These are phyloP conservation scores for Astreopora myriophthalma DNA, from an alignment of 64 coral and sea anemone genomes.

Conservation along the genomic window DNA sequence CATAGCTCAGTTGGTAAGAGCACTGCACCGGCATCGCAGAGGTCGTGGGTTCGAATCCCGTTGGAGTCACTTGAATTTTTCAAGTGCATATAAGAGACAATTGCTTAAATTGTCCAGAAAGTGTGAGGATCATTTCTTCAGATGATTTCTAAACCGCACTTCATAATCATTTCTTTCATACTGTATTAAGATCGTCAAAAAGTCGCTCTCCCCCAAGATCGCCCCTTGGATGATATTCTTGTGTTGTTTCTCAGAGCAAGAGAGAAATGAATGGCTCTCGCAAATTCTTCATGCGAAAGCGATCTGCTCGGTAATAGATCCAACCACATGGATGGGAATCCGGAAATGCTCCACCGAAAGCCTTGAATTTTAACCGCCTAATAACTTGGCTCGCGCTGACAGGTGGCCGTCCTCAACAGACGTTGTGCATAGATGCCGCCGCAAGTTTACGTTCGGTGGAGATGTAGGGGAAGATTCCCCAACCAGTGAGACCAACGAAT, in stretches of 20 bases:
- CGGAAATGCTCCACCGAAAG: not conserved
- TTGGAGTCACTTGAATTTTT: no score
- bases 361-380: not conserved
- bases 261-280: slow-evolving; percentile 81
- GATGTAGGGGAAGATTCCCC: not conserved
- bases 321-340: slow-evolving; percentile 46
- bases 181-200: slow-evolving; percentile 81
- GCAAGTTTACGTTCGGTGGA: not conserved
- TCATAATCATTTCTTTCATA: no score
- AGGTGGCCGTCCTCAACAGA: not conserved
- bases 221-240: slow-evolving; percentile 49
- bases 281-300: slow-evolving; percentile 85
- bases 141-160: no score
- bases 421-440: not conserved
- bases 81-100: no score
- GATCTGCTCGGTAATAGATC: slow-evolving; percentile 59
- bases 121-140: no score
- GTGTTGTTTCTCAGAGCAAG: slow-evolving; percentile 64
- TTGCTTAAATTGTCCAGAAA: no score
- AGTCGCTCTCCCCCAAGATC: slow-evolving; percentile 23
- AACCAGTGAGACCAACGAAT: not conserved
- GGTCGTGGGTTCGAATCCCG: no score
- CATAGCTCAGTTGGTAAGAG: no score
- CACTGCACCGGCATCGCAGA: no score
- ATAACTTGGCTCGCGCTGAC: not conserved